Base-by-base conservation (phyloP, 2,888 invertebrate species). In the Conchocele bisecta region DNA sequence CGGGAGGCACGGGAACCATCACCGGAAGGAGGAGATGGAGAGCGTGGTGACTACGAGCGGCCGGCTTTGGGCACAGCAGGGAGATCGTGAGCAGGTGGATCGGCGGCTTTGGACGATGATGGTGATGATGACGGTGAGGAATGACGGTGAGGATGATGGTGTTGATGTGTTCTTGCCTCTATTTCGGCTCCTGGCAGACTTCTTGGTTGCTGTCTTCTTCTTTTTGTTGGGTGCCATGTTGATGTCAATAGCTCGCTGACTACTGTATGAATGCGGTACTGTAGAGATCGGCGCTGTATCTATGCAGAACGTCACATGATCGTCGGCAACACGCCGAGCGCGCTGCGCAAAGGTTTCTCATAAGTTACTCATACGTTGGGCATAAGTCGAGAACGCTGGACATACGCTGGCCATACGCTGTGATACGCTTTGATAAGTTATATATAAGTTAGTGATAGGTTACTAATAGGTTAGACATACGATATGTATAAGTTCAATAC, bases 1-100 rank as follows among this genome's bases (percentile, higher is more conserved):
- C 44, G 44, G 44, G 17, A 44, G 44, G 44, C 44, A 44, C 44
- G 44, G 44, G 17, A 44, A 44, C 44, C 44, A 44, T 44, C 51
- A 26, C 28, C 51, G 51, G 51, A 50, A 44, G 44, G 44, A 44
- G 44, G 44, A 44, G 44, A 44, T 44, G 44, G 44, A 44, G 44
- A 44, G 44, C 44, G 44, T 15, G 44, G 11, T 13, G 44, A 44
- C n/a, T n/a, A n/a, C n/a, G n/a, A n/a, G n/a, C n/a, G n/a, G n/a
- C n/a, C n/a, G n/a, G n/a, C 44, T 44, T 44, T 15, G 44, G 44
- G 44, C 44, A 44, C 44, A 44, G 44, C 44, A 44, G 11, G 44
- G 44, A 44, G 44, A 44, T 44, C 17, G 20, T 44, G 44, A 11
- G 17, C 44, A 44, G 44, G 17, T 44, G 11, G 44, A 44, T 44